A percentile compares a stretch with the other conserved stretches of the same genome.
These are phyloP conservation scores for Rhynchopsitta pachyrhyncha DNA, from an alignment of 2,113 vertebrate species.

Conservation along the genomic window DNA sequence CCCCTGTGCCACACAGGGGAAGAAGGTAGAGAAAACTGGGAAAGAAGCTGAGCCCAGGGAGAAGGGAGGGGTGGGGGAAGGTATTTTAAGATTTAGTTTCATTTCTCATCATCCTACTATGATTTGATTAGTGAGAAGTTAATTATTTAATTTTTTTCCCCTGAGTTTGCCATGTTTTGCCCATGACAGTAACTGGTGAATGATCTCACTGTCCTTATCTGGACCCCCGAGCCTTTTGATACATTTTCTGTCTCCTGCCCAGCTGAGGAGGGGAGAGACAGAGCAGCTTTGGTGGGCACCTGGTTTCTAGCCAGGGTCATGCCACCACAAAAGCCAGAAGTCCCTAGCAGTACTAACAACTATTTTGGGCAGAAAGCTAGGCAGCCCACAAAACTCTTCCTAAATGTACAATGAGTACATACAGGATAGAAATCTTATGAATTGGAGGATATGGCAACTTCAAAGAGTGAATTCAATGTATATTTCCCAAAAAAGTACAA, in stretches of 20 bases:
- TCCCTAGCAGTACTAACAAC: background rate
- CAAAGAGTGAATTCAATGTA: background rate
- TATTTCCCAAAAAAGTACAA: background rate
- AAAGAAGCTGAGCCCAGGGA: background rate
- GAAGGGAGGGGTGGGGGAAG: accelerated
- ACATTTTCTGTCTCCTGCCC: background rate
- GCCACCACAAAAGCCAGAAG: background rate
- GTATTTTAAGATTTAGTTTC: background rate
- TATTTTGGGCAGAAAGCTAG: background rate
- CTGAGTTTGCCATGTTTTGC: background rate
- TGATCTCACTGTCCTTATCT: background rate
- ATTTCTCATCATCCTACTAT: background rate
- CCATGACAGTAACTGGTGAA: background rate
- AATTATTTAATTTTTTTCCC: background rate
- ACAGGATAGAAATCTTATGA: background rate
- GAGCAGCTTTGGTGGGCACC: accelerated
- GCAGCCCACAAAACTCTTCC: background rate
- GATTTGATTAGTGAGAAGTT: background rate
- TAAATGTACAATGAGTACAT: background rate
- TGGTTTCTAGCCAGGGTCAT: background rate
- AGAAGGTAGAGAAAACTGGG: background rate
- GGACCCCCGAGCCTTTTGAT: background rate
- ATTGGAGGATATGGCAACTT: background rate
- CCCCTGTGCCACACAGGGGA: accelerated
- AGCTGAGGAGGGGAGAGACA: background rate